Base-by-base conservation (phyloP, 2,888 invertebrate species). In the Sinotaia quadrata region DNA sequence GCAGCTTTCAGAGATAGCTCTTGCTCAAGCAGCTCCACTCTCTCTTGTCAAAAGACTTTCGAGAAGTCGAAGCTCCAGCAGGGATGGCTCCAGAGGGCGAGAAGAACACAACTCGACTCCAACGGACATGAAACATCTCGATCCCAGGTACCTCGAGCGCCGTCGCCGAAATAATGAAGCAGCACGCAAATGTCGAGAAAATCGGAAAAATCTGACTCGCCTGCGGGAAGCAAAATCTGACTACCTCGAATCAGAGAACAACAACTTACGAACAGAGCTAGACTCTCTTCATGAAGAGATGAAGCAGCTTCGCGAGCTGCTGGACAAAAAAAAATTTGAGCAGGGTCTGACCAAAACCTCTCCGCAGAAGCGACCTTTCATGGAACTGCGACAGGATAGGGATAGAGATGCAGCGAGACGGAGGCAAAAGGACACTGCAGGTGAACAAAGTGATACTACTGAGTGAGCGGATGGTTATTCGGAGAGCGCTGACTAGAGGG, bases 211-310 rank as follows among this genome's bases (percentile, higher is more conserved):
- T 41, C 81, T 87, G 66, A 86, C 88, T 7, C 84, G 85, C 62
- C 79, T 87, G 67, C 79, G 89, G 7, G 86, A 87, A 49, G 86
- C 85, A 62, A 85, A 88, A 63, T 85, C 86, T 0, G 78, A 78
- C 21, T 79, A 83, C 44, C 79, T 90, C 59, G 89, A 89, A 75
- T 78, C 75, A 3, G 89, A 90, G 80, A 89, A 89, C 79, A 86
- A 86, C 66, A 93, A 94, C 87, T 91, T 96, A 18, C 82, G 85
- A 49, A 76, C 83, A 24, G 94, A 97, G 88, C 90, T 97, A 78
- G 94, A 94, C 81, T 92, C 94, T 79, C 91, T 97, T 31, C 95
- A 96, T 41, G 94, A 94, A 1, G 97, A 97, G 89, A 95, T 97
- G 76, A 95, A 95, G 61, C 94, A 93, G 76, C 92, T 97, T 8